Percentiles rank a stretch among this genome's conserved stretches.
Conservation (phyloP, 1,140 invertebrate genomes). For the Zaprionus tsacasi region DNA sequence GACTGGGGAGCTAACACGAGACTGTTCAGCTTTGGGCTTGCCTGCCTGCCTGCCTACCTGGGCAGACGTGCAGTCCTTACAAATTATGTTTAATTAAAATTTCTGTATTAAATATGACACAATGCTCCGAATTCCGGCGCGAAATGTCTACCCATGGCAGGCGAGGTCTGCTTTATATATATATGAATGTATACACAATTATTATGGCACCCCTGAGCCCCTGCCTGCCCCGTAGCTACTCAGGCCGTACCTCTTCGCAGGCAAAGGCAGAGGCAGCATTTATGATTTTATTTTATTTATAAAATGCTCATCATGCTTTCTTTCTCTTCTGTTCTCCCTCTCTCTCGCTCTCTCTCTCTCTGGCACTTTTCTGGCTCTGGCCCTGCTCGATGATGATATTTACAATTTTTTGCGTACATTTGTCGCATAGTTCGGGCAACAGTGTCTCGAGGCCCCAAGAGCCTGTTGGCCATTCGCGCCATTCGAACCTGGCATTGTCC, state of each 20-base stretch:
- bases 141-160: slow-evolving; percentile 57
- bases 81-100: slow-evolving; percentile 84
- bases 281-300: slow-evolving; percentile 84
- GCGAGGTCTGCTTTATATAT: slow-evolving; percentile 26
- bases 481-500: slow-evolving; percentile 66
- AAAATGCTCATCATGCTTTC: slow-evolving; percentile 72
- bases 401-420: slow-evolving; percentile 77
- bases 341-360: background rate
- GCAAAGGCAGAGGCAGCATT: slow-evolving; percentile 54
- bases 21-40: background rate
- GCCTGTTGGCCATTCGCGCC: slow-evolving; percentile 54
- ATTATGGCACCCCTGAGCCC: slow-evolving; percentile 66
- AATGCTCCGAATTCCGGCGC: slow-evolving; percentile 83
- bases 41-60: background rate
- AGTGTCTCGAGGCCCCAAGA: background rate
- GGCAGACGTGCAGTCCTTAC: slow-evolving; percentile 78
- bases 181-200: slow-evolving; percentile 52
- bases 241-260: background rate
- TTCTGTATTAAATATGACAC: slow-evolving; percentile 84
- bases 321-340: background rate
- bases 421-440: slow-evolving; percentile 66
- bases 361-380: slow-evolving; percentile 15
- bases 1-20: background rate
- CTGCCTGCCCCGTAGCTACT: background rate
- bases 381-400: slow-evolving; percentile 69